Evolutionary conservation across 2,797 vertebrate species (phyloP).

Genomic region (Cyclopterus lumpus): DNA sequence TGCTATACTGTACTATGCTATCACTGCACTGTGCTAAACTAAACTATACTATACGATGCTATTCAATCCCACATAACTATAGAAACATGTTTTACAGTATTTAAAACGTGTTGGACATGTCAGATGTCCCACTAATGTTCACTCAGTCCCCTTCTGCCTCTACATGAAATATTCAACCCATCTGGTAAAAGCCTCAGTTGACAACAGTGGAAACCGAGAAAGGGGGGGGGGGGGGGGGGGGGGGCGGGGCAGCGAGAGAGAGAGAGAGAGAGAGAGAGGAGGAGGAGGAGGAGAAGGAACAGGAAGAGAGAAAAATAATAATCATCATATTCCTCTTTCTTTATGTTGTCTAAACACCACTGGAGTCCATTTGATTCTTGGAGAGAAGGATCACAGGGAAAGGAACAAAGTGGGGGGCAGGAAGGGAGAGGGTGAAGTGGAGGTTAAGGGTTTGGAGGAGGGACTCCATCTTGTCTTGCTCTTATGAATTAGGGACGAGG

Average conservation of each 20-base stretch:
- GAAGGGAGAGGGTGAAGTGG: slow-evolving; percentile 31
- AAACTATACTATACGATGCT: not conserved
- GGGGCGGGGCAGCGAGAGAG: not conserved
- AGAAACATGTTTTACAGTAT: slow-evolving; percentile 17
- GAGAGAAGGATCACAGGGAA: not conserved
- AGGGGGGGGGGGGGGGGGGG: not conserved
- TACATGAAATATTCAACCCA: slow-evolving; percentile 82
- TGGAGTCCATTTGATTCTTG: slow-evolving; percentile 7
- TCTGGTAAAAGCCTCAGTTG: slow-evolving; percentile 70
- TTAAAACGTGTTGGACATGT: slow-evolving; percentile 38
- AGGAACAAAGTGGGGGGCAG: not conserved
- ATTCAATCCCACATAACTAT: not conserved
- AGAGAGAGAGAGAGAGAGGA: slow-evolving; percentile 5
- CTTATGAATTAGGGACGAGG: slow-evolving; percentile 73
- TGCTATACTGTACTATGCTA: not conserved
- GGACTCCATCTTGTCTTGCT: slow-evolving; percentile 65
- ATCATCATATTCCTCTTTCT: slow-evolving; percentile 9
- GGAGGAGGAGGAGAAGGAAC: not conserved
- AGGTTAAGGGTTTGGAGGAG: slow-evolving; percentile 45
- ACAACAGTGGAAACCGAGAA: slow-evolving; percentile 25
- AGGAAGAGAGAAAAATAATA: slow-evolving; percentile 1
- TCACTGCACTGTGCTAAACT: not conserved
- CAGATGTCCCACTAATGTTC: slow-evolving; percentile 44
- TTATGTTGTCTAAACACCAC: not conserved
- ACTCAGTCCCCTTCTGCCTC: slow-evolving; percentile 49